These are phyloP conservation scores for Chrysodeixis includens DNA, from an alignment of 2,888 invertebrate species.

Conservation along the genomic window DNA sequence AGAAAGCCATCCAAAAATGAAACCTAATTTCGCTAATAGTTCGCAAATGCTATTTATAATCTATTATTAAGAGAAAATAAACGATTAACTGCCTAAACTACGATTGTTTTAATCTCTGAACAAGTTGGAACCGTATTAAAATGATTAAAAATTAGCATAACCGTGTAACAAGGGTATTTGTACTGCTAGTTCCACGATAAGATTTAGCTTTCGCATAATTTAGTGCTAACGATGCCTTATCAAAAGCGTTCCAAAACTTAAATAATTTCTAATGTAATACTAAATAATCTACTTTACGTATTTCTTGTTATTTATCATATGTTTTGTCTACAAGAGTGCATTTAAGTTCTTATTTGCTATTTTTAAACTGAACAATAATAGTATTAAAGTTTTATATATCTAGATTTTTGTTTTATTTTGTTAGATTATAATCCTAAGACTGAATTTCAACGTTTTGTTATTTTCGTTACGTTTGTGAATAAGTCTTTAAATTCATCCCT, in stretches of 20 bases:
- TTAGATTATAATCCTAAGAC: neutral
- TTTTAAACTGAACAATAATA: constrained; percentile 81
- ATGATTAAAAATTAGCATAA: constrained; percentile 61
- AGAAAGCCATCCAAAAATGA: constrained; percentile 33
- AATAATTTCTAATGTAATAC: constrained; percentile 59
- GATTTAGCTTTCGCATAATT: constrained; percentile 67
- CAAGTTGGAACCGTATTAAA: constrained; percentile 54
- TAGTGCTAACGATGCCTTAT: constrained; percentile 75
- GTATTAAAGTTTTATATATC: constrained; percentile 81
- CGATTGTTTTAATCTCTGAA: constrained; percentile 50
- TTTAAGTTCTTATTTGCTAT: constrained; percentile 70
- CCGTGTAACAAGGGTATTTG: constrained; percentile 27
- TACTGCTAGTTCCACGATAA: constrained; percentile 27
- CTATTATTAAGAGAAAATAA: constrained; percentile 23
- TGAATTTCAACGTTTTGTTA: too few species aligned
- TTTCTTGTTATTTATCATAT: constrained; percentile 65
- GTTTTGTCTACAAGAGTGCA: constrained; percentile 66
- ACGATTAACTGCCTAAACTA: constrained; percentile 9
- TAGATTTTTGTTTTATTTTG: constrained; percentile 63
- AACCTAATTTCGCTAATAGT: neutral
- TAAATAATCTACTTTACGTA: constrained; percentile 48
- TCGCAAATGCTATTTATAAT: constrained; percentile 21
- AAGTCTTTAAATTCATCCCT: too few species aligned
- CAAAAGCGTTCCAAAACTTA: constrained; percentile 56
- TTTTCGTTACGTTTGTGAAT: too few species aligned